Percentiles rank a stretch among this genome's conserved stretches.
These are phyloP conservation scores for Lampris incognitus DNA, from an alignment of 2,113 vertebrate genomes.

Conservation along the genomic window DNA sequence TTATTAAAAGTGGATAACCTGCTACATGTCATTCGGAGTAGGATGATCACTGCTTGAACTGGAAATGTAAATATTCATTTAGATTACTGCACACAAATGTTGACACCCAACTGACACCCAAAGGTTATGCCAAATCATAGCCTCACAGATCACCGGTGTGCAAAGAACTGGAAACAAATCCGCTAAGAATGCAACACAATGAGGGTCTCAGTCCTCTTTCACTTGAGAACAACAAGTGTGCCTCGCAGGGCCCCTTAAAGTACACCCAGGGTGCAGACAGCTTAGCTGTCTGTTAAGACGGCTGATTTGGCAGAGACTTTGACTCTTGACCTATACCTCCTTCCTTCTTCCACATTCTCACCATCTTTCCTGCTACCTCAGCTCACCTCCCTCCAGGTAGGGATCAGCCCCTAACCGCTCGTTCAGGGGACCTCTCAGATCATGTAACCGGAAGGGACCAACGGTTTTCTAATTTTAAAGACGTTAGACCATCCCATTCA, in stretches of 20 bases:
- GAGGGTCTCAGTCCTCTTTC: not conserved
- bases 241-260: not conserved
- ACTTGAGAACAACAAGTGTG: conserved; percentile 3
- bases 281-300: not conserved
- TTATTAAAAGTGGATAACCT: not conserved
- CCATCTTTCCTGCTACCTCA: not conserved
- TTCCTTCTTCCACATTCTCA: not conserved
- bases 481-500: too few relatives aligned
- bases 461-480: too few relatives aligned
- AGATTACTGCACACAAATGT: too few relatives aligned
- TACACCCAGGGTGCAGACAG: not conserved
- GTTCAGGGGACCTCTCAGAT: too few relatives aligned
- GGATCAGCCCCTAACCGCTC: not conserved
- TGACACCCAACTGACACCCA: too few relatives aligned
- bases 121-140: too few relatives aligned
- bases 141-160: not conserved
- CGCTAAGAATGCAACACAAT: conserved; percentile 11
- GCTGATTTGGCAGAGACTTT: not conserved
- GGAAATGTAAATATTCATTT: too few relatives aligned
- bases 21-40: too few relatives aligned
- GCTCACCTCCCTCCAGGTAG: not conserved
- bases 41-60: too few relatives aligned
- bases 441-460: too few relatives aligned
- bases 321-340: not conserved
- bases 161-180: conserved; percentile 22